Base-by-base conservation (phyloP, 2,888 invertebrate genomes). In the Andrena flavipes region DNA sequence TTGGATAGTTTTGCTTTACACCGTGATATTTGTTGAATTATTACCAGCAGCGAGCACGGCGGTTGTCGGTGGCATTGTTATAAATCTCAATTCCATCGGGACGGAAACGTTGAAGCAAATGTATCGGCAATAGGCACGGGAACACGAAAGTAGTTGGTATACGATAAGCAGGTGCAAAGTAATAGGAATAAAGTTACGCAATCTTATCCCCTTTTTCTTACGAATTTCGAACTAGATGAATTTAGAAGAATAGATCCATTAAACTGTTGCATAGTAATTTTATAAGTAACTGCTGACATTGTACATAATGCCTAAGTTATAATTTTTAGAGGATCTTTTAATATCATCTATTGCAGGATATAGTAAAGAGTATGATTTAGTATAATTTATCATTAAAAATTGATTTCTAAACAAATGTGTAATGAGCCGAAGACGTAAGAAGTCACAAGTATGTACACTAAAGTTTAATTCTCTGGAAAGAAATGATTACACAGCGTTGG, bases 61-160 rank as follows among this genome's bases (percentile, higher is more conserved):
- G 13, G 42, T 72, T 16, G 68, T 68, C 23, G n/a, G 35, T 42
- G 60, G 49, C 26, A 54, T 26, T 54, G 23, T 54, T 42, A 69
- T 33, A 20, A 63, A 30, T 35, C 30, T 69, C 42, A 30, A 42
- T 69, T 80, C 67, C 30, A 71, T 26, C 35, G 49, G n/a, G 49
- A 64, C n/a, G 56, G 56, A 74, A 29, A 13, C 54, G 54, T 54
- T 75, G 29, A 71, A 63, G 42, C 59, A 74, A 20, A 29, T 56
- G 29, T 65, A 69, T 65, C 65, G 69, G 82, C 73, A 83, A 73
- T 77, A 77, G 30, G 33, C 60, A 82, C 64, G 82, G 82, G 77
- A 83, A 83, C 77, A 82, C 56, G 82, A 83, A 82, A 82, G 82
- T 83, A 83, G 82, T 73, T 73, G 72, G 77, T 82, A 83, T 77